Conservation (phyloP, 2,888 invertebrate species). For the Lithodes maja region DNA sequence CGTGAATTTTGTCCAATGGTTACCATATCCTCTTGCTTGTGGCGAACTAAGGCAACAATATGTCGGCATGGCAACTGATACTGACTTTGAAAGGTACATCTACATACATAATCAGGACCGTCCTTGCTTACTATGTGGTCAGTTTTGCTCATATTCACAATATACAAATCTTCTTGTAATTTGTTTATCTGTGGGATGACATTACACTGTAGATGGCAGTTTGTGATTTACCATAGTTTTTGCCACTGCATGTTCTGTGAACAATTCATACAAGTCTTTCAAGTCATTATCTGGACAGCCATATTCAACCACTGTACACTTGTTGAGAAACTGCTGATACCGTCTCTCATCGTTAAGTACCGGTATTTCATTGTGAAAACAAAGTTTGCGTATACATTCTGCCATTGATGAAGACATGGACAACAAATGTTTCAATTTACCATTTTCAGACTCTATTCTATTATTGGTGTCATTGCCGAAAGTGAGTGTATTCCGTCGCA, state of each 20-base stretch:
- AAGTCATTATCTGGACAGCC: not conserved
- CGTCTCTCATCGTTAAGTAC: not conserved
- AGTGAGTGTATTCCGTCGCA: not conserved
- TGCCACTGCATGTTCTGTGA: not conserved
- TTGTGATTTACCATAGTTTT: not conserved
- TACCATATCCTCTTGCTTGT: too few species aligned
- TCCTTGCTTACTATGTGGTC: too few species aligned
- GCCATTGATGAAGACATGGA: not conserved
- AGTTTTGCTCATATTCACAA: too few species aligned
- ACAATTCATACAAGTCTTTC: not conserved
- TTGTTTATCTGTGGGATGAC: too few species aligned
- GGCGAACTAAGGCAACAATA: too few species aligned
- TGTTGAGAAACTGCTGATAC: not conserved
- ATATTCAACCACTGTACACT: not conserved
- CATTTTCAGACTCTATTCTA: not conserved
- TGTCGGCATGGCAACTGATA: too few species aligned
- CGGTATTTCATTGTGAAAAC: not conserved
- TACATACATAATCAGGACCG: too few species aligned
- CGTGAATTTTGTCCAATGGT: too few species aligned
- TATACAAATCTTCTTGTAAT: too few species aligned
- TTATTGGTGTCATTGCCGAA: slow-evolving; percentile 18
- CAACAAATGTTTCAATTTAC: slow-evolving; percentile 21
- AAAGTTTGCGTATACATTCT: slow-evolving; percentile 7
- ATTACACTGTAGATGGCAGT: not conserved
- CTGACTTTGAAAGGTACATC: too few species aligned